These are phyloP conservation scores for Archivesica marissinica DNA, from an alignment of 1,140 invertebrate species.

Conservation along the genomic window DNA sequence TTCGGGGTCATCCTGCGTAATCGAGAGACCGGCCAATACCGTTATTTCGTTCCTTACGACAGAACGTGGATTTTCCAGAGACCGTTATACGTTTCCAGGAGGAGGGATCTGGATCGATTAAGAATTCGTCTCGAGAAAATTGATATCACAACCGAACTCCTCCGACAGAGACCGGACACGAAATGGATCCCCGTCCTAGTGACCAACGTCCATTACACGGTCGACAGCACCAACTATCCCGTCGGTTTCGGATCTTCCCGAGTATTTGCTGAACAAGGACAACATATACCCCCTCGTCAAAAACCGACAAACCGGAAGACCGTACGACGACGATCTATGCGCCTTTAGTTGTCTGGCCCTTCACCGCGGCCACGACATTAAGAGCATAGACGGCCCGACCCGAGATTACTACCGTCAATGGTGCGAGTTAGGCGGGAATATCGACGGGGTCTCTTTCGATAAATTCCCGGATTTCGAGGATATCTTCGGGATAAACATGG, in stretches of 20 bases:
- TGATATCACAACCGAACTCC: not conserved
- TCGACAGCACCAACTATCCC: not conserved
- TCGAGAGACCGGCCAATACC: not conserved
- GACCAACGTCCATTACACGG: not conserved
- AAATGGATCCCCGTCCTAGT: not conserved
- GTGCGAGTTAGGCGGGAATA: not conserved
- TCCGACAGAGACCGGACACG: not conserved
- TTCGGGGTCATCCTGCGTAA: constrained; percentile 12
- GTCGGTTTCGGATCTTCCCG: not conserved
- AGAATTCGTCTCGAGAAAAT: not conserved
- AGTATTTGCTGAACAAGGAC: not conserved
- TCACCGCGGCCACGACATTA: not conserved
- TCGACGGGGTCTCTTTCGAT: not conserved
- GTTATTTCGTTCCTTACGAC: constrained; percentile 31
- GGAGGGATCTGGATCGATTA: not conserved
- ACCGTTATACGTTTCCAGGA: not conserved
- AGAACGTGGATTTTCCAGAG: not conserved
- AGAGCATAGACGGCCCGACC: not conserved
- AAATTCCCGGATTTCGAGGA: not conserved
- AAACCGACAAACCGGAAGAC: not conserved
- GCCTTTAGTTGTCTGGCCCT: constrained; percentile 19
- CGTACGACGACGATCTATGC: constrained; percentile 37
- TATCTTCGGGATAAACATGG: not conserved
- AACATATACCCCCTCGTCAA: not conserved
- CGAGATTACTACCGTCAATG: not conserved